These are phyloP conservation scores for Alaudala cheleensis DNA, from an alignment of 2,113 vertebrate genomes.

Conservation along the genomic window DNA sequence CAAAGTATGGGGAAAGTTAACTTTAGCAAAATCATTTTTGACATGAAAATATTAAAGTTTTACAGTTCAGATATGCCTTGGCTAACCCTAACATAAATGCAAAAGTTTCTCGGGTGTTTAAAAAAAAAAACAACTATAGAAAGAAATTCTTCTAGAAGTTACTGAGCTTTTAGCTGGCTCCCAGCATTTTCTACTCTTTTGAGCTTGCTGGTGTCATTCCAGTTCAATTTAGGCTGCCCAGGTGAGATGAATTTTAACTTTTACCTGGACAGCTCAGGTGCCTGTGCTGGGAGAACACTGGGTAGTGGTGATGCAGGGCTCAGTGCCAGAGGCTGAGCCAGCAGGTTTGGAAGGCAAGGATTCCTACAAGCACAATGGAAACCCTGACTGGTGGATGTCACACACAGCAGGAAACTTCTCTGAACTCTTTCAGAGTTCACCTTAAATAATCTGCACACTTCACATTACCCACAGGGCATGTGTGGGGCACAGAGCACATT, in stretches of 20 bases:
- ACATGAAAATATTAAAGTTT: constrained; percentile 70
- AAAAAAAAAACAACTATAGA: not conserved
- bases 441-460: not conserved
- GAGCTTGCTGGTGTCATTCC: not conserved
- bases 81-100: constrained; percentile 39
- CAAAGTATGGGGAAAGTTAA: constrained; percentile 76
- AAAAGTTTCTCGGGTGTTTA: constrained; percentile 36
- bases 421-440: not conserved
- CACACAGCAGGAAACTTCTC: not conserved
- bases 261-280: not conserved
- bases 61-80: constrained; percentile 60
- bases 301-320: constrained; percentile 38
- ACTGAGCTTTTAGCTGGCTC: not conserved
- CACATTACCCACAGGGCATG: not conserved
- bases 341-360: constrained; percentile 60
- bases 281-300: not conserved
- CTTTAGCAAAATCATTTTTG: constrained; percentile 76
- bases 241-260: constrained; percentile 41
- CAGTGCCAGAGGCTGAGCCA: constrained; percentile 45
- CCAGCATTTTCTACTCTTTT: constrained; percentile 1
- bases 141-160: constrained; percentile 28
- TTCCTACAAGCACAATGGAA: constrained; percentile 18
- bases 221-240: not conserved
- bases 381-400: constrained; percentile 27
- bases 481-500: not conserved